Evolutionary conservation across 92 coral and sea anemone species (phyloP), one percentile per base, ranked within the genome.

Genomic region (Bergia puertoricense): DNA sequence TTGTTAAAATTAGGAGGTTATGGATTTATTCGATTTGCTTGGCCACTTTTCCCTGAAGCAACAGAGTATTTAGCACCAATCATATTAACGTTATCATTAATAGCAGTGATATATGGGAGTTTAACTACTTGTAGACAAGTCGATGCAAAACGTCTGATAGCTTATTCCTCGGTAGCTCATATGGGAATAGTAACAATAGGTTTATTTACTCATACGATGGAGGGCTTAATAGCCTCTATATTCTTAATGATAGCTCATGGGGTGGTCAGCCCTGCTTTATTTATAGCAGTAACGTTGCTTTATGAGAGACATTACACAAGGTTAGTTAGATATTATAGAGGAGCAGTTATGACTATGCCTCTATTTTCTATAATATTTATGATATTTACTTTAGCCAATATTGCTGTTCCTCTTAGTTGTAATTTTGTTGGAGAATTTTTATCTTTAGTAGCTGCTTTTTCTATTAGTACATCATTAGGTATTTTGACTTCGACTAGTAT

Each of bases 211-310:
- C 77, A 73, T 73, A 73, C 77, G 22, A 73, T 73, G 77, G 77
- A 73, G 77, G 77, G 77, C 23, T 73, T 73, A 73, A 73, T 73
- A 73, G 77, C 77, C 13, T 91, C 95, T 51, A 89, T 90, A 74
- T 93, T 92, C 88, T 86, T 94, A 90, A 94, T 94, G 97, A 88
- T 94, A 80, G 97, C 97, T 77, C 97, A 94, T 75, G 97, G 97
- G 59, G 77, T 94, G 50, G 97, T 94, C 86, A 94, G 97, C 57
- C 89, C 97, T 30, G 95, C 95, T 84, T 92, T 94, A 85, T 94
- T 94, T 81, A 94, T 94, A 85, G 93, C 93, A 36, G 93, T 92
- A 65, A 92, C 97, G 76, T 92, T 86, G 83, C 91, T 94, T 74
- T 94, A 94, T 92, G 95, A 92, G 39, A 91, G 97, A 74, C 97